Conservation (phyloP, 2,888 invertebrate genomes). For the Unio delphinus region DNA sequence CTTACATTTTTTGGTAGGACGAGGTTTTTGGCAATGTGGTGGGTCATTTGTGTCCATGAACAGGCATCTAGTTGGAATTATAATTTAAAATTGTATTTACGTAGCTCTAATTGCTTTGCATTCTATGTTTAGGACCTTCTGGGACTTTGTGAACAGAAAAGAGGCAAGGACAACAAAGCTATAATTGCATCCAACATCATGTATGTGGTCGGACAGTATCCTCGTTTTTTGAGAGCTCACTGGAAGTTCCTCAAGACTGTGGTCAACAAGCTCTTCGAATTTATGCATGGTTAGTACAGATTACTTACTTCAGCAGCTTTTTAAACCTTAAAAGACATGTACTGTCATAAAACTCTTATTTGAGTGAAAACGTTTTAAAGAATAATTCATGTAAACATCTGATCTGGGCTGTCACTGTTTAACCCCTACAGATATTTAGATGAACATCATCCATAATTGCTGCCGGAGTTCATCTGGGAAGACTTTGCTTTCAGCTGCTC, state of each 20-base stretch:
- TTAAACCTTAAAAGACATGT: too few species aligned
- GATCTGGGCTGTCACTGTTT: too few species aligned
- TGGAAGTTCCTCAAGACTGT: constrained; percentile 99
- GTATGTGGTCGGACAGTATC: constrained; percentile 99
- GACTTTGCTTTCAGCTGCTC: too few species aligned
- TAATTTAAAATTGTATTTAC: background rate
- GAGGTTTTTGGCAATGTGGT: too few species aligned
- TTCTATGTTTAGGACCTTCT: constrained; percentile 80
- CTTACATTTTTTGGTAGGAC: background rate
- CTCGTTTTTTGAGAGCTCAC: constrained; percentile 96
- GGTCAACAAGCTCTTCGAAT: constrained; percentile 99
- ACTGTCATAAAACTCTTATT: too few species aligned
- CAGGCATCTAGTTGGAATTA: background rate
- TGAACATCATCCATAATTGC: too few species aligned
- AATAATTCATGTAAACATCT: too few species aligned
- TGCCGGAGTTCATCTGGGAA: too few species aligned
- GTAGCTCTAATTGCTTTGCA: background rate
- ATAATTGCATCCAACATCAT: constrained; percentile 99
- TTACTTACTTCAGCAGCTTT: background rate
- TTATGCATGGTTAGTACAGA: constrained; percentile 86
- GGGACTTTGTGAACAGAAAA: constrained; percentile 94
- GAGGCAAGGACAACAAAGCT: constrained; percentile 99
- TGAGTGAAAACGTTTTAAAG: too few species aligned
- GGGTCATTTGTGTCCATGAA: background rate
- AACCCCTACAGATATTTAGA: too few species aligned